These are phyloP conservation scores for Orchestia grillus DNA, from an alignment of 1,140 invertebrate genomes.

Conservation along the genomic window DNA sequence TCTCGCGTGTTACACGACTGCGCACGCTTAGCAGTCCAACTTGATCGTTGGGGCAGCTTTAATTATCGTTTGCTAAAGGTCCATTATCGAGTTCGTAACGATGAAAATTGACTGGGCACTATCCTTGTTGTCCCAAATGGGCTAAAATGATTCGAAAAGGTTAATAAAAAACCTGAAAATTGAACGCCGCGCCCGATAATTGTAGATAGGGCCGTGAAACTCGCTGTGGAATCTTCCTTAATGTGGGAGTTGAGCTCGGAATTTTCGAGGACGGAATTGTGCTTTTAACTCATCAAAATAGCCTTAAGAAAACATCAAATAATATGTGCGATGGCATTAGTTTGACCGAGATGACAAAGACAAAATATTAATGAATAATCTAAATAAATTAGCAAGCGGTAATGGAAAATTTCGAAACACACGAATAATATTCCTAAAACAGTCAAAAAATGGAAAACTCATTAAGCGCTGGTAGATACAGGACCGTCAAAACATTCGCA, in stretches of 20 bases:
- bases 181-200: background rate
- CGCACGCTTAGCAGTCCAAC: background rate
- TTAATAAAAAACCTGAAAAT: conserved; percentile 24
- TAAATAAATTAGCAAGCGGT: background rate
- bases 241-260: background rate
- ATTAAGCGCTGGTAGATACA: too few relatives aligned
- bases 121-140: background rate
- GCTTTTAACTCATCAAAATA: background rate
- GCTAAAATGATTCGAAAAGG: background rate
- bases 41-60: background rate
- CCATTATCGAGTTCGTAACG: background rate
- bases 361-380: background rate
- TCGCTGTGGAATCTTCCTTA: background rate
- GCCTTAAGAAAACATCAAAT: background rate
- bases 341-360: background rate
- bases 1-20: background rate
- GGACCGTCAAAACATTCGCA: too few relatives aligned
- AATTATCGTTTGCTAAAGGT: background rate
- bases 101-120: background rate
- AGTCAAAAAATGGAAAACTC: too few relatives aligned
- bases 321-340: background rate
- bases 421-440: too few relatives aligned
- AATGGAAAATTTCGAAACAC: too few relatives aligned
- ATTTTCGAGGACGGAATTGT: background rate
- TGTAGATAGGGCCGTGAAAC: background rate